These are phyloP conservation scores for Polyommatus icarus DNA, from an alignment of 2,888 invertebrate genomes.

Conservation along the genomic window DNA sequence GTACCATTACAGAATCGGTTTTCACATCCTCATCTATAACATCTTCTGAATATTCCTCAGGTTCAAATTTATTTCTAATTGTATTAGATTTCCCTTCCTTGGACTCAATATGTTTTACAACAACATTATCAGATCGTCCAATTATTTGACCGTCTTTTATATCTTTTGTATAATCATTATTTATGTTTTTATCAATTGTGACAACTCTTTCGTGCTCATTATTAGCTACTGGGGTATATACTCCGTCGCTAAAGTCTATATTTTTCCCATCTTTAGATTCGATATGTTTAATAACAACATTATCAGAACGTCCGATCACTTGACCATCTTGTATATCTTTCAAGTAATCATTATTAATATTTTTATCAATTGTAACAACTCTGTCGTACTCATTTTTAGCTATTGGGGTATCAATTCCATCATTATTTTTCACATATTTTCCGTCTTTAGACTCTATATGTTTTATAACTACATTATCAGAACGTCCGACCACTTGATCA, in stretches of 20 bases:
- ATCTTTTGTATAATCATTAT: neutral
- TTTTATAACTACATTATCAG: conserved; percentile 11
- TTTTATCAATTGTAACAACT: conserved; percentile 11
- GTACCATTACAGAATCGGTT: neutral
- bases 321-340: neutral
- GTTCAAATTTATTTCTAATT: conserved; percentile 26
- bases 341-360: neutral
- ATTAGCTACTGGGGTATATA: conserved; percentile 21
- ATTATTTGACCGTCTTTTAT: neutral
- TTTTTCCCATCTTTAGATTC: conserved; percentile 21
- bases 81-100: conserved; percentile 26
- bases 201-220: conserved; percentile 20
- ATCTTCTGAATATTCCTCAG: conserved; percentile 35
- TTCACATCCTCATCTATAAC: conserved; percentile 27
- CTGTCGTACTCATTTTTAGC: neutral
- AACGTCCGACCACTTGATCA: neutral
- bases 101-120: conserved; percentile 19
- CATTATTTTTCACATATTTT: conserved; percentile 24
- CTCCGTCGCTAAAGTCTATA: conserved; percentile 25
- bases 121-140: conserved; percentile 12
- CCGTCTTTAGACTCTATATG: conserved; percentile 22
- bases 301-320: neutral
- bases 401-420: conserved; percentile 30
- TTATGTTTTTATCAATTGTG: neutral
- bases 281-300: conserved; percentile 21